A percentile compares a stretch with the other conserved stretches of the same genome.
These are phyloP conservation scores for Lasioglossum marginatum DNA, from an alignment of 2,888 invertebrate genomes.

Conservation along the genomic window DNA sequence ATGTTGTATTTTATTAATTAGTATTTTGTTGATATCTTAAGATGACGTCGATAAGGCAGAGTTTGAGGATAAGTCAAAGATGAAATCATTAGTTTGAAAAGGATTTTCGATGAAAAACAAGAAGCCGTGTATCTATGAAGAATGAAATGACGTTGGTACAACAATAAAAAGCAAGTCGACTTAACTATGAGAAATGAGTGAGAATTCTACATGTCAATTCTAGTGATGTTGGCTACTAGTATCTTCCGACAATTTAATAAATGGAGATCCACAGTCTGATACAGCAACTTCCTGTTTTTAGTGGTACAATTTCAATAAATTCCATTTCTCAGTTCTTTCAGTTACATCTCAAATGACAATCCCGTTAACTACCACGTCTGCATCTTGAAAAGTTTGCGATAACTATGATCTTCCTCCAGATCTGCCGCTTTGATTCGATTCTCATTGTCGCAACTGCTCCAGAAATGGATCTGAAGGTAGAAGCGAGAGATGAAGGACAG, in stretches of 20 bases:
- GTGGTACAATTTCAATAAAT: background rate
- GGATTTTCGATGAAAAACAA: too few species aligned
- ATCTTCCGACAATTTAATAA: background rate
- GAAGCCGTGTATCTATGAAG: too few species aligned
- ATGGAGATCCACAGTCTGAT: background rate
- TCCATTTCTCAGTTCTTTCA: background rate
- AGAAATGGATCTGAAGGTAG: background rate
- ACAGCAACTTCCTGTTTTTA: too few species aligned
- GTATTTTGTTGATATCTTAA: too few species aligned
- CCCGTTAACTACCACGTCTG: background rate
- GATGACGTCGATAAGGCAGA: too few species aligned
- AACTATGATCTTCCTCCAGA: background rate
- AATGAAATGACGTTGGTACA: too few species aligned
- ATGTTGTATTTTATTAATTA: too few species aligned
- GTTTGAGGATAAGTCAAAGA: too few species aligned
- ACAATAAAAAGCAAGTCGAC: too few species aligned
- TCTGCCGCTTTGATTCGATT: background rate
- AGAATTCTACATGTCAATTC: background rate
- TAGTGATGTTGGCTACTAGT: background rate
- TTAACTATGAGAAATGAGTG: background rate
- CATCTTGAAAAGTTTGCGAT: background rate
- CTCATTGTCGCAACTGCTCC: background rate
- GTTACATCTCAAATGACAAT: background rate
- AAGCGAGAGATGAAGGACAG: background rate
- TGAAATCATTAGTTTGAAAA: too few species aligned